Base-by-base conservation (phyloP, 2,797 vertebrate genomes). In the Peromyscus eremicus region DNA sequence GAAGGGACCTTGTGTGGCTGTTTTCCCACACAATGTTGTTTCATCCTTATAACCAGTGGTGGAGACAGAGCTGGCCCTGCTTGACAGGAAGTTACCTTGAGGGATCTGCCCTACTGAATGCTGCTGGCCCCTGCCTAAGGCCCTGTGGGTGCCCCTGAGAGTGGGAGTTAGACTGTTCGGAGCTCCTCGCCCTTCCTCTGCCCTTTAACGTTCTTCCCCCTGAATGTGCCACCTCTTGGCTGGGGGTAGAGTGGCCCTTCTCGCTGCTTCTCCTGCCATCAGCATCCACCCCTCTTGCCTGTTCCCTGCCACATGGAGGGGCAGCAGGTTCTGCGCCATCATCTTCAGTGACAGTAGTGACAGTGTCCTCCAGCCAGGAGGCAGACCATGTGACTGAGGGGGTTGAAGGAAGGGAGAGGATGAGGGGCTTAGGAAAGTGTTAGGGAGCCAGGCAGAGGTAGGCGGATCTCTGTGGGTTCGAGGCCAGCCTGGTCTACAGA, bases 291-390 rank as follows among this genome's bases (percentile, higher is more conserved):
- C 37, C 49, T 66, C 17, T 75, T 27, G 27, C 92, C n/a, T 55
- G 75, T 64, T 34, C 43, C 49, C 79, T 43, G 57, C 90, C 49
- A 79, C 71, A 88, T 94, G 92, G 49, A 92, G 52, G 81, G 25
- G 32, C n/a, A 43, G 29, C 62, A 40, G 32, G 3, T 92, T 82
- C 86, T 92, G 5, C 0, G 27, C 16, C 3, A 16, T 60, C 7
- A 2, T 92, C 90, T 83, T 80, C 32, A 37, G 55, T 27, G 81
- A 83, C 57, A 62, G 7, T 57, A 52, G 49, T 57, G 21, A 91
- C 0, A 0, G 80, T 77, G n/a, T 92, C 89, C 87, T 96, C 75
- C 43, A 91, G 46, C 46, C 9, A 0, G 9, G 21, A 89, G 62
- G 87, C n/a, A 14, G 91, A 49, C 75, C n/a, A 49, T 25, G 27